These are phyloP conservation scores for Drosophila nr. fundita DNA, from an alignment of 2,888 invertebrate species.

Conservation along the genomic window DNA sequence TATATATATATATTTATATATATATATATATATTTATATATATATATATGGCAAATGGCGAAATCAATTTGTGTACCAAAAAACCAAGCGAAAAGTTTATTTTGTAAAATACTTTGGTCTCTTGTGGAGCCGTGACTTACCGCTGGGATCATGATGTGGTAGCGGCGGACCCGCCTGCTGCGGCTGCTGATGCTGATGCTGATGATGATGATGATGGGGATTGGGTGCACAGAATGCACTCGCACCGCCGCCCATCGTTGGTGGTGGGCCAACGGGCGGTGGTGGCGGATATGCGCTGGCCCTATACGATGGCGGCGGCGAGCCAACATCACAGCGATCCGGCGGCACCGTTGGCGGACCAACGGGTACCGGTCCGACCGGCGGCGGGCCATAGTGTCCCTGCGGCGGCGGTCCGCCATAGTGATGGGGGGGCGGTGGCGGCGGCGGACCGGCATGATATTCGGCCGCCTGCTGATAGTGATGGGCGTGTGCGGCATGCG, in stretches of 20 bases:
- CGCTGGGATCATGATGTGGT: constrained; percentile 79
- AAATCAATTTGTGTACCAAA: constrained; percentile 37
- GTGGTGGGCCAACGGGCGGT: constrained; percentile 60
- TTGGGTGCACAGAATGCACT: constrained; percentile 85
- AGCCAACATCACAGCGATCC: constrained; percentile 78
- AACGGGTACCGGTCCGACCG: constrained; percentile 26
- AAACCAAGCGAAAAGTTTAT: constrained; percentile 39
- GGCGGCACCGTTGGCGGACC: constrained; percentile 63
- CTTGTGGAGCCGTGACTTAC: constrained; percentile 62
- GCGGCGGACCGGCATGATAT: constrained; percentile 71
- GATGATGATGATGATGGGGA: constrained; percentile 82
- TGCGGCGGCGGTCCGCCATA: constrained; percentile 72
- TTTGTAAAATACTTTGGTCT: constrained; percentile 34
- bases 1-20: background rate
- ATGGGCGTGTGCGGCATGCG: constrained; percentile 73
- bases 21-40: background rate
- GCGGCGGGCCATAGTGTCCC: constrained; percentile 55
- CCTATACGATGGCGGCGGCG: constrained; percentile 81
- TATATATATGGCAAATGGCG: constrained; percentile 1
- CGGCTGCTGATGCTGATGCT: constrained; percentile 58
- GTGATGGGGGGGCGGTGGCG: constrained; percentile 59
- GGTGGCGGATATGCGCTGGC: constrained; percentile 73
- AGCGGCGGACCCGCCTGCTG: constrained; percentile 39
- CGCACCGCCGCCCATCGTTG: constrained; percentile 82
- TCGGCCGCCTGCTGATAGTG: constrained; percentile 78